Conservation (phyloP, 2,888 invertebrate genomes). For the Spodoptera littoralis region DNA sequence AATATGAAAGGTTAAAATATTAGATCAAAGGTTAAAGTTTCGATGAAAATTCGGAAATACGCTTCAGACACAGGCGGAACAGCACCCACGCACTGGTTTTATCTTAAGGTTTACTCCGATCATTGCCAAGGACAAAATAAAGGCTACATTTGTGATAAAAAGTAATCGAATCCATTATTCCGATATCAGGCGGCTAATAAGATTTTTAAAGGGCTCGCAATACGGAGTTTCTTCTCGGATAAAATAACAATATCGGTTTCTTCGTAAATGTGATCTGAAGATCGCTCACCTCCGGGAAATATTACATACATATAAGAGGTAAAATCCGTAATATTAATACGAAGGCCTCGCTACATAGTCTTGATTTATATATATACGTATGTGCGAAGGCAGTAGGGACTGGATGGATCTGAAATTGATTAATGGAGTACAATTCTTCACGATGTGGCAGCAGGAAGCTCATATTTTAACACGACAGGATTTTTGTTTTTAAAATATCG, state of each 20-base stretch:
- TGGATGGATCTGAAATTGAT: constrained; percentile 46
- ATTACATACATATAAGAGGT: constrained; percentile 25
- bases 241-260: constrained; percentile 4
- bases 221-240: constrained; percentile 8
- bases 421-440: constrained; percentile 51
- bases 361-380: constrained; percentile 52
- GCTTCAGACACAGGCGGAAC: no score
- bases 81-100: no score
- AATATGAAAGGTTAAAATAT: no score
- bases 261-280: constrained; percentile 25
- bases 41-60: no score
- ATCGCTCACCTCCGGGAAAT: constrained; percentile 29
- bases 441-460: constrained; percentile 32
- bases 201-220: constrained; percentile 5
- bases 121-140: constrained; percentile 1
- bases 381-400: constrained; percentile 14
- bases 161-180: constrained; percentile 5
- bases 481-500: constrained; percentile 36
- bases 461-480: constrained; percentile 26
- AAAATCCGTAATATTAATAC: constrained; percentile 43
- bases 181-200: constrained; percentile 10
- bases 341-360: constrained; percentile 22
- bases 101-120: no score
- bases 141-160: constrained; percentile 1
- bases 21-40: no score